A percentile compares a stretch with the other conserved stretches of the same genome.
Conservation (phyloP, 1,140 invertebrate species). For the Megalopta genalis region DNA sequence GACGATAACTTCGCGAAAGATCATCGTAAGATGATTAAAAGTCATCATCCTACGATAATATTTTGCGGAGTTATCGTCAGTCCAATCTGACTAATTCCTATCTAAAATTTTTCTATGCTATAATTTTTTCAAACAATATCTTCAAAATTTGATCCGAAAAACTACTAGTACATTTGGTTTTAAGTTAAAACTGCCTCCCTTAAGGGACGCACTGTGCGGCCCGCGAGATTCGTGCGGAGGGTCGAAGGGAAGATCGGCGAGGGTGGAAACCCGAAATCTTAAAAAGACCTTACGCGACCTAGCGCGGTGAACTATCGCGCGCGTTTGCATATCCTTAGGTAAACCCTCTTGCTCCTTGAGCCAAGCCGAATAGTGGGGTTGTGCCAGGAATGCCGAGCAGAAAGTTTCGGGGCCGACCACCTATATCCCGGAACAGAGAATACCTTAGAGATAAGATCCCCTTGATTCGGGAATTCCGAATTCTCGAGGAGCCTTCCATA, state of each 20-base stretch:
- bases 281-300: constrained; percentile 57
- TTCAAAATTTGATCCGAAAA: too few relatives aligned
- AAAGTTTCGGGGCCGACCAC: constrained; percentile 66
- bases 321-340: constrained; percentile 67
- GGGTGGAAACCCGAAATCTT: constrained; percentile 55
- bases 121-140: too few relatives aligned
- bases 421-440: constrained; percentile 74
- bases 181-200: neutral
- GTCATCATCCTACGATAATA: too few relatives aligned
- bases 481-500: constrained; percentile 56
- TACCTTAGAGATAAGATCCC: constrained; percentile 67
- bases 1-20: too few relatives aligned
- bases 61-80: too few relatives aligned
- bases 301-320: constrained; percentile 55
- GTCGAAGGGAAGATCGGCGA: neutral
- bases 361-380: constrained; percentile 69
- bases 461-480: constrained; percentile 71
- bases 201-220: neutral
- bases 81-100: too few relatives aligned
- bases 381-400: constrained; percentile 73
- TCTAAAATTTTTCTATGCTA: too few relatives aligned
- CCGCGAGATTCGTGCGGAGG: neutral
- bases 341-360: constrained; percentile 62
- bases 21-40: too few relatives aligned
- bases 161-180: too few relatives aligned